phyloP scores from a whole-genome alignment of 2,888 invertebrate genomes.

The Osedax frankpressi region DNA sequence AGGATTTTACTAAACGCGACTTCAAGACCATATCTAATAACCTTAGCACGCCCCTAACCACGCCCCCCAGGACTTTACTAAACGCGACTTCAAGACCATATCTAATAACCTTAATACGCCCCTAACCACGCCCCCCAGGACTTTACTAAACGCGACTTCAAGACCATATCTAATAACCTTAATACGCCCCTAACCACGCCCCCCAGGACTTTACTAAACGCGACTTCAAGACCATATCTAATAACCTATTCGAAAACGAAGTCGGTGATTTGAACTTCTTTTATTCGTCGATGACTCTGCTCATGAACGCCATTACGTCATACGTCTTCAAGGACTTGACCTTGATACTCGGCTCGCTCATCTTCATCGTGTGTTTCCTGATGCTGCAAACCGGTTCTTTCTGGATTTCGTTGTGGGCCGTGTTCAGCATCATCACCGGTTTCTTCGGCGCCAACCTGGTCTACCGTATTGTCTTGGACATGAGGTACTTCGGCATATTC shows the following conservation, averaged over 20 bases:
- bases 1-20: too few species aligned
- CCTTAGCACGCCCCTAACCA: too few species aligned
- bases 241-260: constrained; percentile 1
- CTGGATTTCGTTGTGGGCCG: constrained; percentile 26
- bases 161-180: too few species aligned
- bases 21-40: too few species aligned
- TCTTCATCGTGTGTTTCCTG: constrained; percentile 28
- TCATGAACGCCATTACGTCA: constrained; percentile 10
- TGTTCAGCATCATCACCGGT: constrained; percentile 27
- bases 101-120: too few species aligned
- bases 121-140: too few species aligned
- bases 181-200: too few species aligned
- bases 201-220: constrained; percentile 17
- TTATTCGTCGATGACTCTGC: constrained; percentile 22
- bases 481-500: constrained; percentile 28
- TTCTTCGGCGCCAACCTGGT: constrained; percentile 28
- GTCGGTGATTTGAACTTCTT: constrained; percentile 16
- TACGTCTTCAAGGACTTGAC: constrained; percentile 25
- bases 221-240: constrained; percentile 8
- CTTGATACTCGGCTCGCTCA: constrained; percentile 25
- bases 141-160: too few species aligned
- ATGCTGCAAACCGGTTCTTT: constrained; percentile 27
- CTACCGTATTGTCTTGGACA: constrained; percentile 26
- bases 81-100: too few species aligned
- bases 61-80: too few species aligned